These are phyloP conservation scores for Stenichneumon culpator DNA, from an alignment of 2,888 invertebrate genomes.

Conservation along the genomic window DNA sequence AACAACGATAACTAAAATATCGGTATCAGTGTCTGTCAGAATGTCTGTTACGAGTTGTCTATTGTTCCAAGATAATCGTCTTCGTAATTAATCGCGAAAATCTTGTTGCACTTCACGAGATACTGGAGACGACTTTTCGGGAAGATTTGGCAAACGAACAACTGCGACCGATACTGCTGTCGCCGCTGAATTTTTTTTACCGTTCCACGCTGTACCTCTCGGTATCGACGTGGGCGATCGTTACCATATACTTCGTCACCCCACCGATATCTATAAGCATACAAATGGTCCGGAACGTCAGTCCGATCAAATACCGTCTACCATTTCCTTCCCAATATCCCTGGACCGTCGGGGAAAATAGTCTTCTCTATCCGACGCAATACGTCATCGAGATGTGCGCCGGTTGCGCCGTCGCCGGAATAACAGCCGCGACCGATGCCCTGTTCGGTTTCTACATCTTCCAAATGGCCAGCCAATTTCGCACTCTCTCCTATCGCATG, in stretches of 20 bases:
- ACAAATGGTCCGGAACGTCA: conserved; percentile 38
- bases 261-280: conserved; percentile 65
- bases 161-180: conserved; percentile 28
- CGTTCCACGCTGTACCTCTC: conserved; percentile 47
- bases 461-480: conserved; percentile 73
- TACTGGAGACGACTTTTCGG: conserved; percentile 49
- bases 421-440: conserved; percentile 71
- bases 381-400: conserved; percentile 64
- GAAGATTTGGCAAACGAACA: conserved; percentile 47
- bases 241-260: conserved; percentile 49
- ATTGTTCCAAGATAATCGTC: conserved; percentile 46
- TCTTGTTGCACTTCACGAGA: conserved; percentile 48
- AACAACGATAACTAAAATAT: neutral
- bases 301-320: conserved; percentile 63
- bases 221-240: conserved; percentile 35
- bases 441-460: conserved; percentile 73
- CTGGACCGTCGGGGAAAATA: conserved; percentile 62
- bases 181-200: conserved; percentile 41
- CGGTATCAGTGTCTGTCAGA: neutral
- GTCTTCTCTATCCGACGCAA: conserved; percentile 65
- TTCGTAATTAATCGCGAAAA: conserved; percentile 44
- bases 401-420: conserved; percentile 53
- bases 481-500: conserved; percentile 63
- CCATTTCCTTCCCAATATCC: conserved; percentile 70
- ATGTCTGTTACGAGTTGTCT: neutral